These are phyloP conservation scores for Chamaea fasciata DNA, from an alignment of 2,113 vertebrate genomes.

Conservation along the genomic window DNA sequence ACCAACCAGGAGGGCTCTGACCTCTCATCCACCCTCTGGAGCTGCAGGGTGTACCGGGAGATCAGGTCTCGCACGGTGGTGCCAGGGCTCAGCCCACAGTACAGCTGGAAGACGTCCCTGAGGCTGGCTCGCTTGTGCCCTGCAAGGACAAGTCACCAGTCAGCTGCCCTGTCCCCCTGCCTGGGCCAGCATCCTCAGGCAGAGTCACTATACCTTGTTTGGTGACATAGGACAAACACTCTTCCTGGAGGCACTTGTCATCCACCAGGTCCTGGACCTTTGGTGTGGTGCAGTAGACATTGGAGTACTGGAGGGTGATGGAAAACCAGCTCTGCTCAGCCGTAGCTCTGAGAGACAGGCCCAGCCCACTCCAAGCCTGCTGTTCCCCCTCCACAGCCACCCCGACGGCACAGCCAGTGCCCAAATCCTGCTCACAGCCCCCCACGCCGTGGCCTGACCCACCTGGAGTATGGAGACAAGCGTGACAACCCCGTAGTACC, in stretches of 20 bases:
- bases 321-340: not conserved
- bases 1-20: not conserved
- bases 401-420: fast-evolving
- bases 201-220: constrained; percentile 81
- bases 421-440: fast-evolving
- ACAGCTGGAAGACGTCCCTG: constrained; percentile 87
- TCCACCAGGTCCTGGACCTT: constrained; percentile 94
- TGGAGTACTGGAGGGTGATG: constrained; percentile 83
- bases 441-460: fast-evolving
- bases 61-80: constrained; percentile 83
- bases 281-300: constrained; percentile 94
- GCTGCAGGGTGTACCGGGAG: constrained; percentile 88
- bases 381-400: not conserved
- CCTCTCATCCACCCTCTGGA: constrained; percentile 94
- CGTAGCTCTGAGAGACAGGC: fast-evolving
- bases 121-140: constrained; percentile 90
- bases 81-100: constrained; percentile 82
- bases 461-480: constrained; percentile 97
- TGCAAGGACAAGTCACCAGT: constrained; percentile 28
- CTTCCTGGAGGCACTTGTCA: constrained; percentile 91
- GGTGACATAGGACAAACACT: constrained; percentile 88
- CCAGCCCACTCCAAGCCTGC: fast-evolving
- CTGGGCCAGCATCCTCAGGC: fast-evolving
- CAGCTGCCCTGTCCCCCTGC: not conserved
- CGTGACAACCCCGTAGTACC: constrained; percentile 92